Evolutionary conservation across 1,140 invertebrate species (phyloP).

Genomic region (Batillaria attramentaria): DNA sequence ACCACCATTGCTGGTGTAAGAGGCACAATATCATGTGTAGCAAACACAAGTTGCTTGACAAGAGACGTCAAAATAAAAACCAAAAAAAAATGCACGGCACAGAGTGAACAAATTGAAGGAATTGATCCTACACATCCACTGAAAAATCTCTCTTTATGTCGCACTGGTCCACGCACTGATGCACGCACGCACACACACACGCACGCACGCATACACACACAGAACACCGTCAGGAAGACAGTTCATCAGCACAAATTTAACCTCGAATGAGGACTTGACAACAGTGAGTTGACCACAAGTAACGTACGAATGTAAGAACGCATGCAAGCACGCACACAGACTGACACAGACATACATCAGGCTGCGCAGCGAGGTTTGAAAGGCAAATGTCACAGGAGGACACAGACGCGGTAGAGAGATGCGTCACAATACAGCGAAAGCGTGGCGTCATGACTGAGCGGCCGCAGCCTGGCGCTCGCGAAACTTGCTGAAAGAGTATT

Average conservation of each 20-base stretch:
- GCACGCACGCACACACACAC: slow-evolving; percentile 3
- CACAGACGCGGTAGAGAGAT: too few relatives aligned
- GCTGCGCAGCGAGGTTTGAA: neutral
- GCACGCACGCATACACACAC: slow-evolving; percentile 1
- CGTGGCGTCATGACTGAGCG: slow-evolving; percentile 28
- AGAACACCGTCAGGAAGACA: neutral
- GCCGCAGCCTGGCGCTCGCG: slow-evolving; percentile 51
- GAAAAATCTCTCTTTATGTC: neutral
- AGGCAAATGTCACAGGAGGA: too few relatives aligned
- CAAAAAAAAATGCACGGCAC: neutral
- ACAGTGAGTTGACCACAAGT: too few relatives aligned
- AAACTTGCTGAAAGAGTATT: slow-evolving; percentile 62
- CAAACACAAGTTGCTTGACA: too few relatives aligned
- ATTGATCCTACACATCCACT: neutral
- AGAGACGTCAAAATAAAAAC: neutral
- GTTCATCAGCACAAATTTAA: too few relatives aligned
- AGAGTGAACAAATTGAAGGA: neutral
- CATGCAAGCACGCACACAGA: neutral
- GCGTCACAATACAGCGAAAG: slow-evolving; percentile 21
- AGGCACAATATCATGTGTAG: too few relatives aligned
- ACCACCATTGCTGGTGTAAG: too few relatives aligned
- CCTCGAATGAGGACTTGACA: too few relatives aligned
- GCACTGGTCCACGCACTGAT: neutral
- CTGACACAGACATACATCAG: slow-evolving; percentile 1
- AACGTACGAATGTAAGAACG: neutral